Percentiles rank a stretch among this genome's conserved stretches.
Conservation (phyloP, 92 coral and sea anemone genomes). For the Palythoa heliodiscus region DNA sequence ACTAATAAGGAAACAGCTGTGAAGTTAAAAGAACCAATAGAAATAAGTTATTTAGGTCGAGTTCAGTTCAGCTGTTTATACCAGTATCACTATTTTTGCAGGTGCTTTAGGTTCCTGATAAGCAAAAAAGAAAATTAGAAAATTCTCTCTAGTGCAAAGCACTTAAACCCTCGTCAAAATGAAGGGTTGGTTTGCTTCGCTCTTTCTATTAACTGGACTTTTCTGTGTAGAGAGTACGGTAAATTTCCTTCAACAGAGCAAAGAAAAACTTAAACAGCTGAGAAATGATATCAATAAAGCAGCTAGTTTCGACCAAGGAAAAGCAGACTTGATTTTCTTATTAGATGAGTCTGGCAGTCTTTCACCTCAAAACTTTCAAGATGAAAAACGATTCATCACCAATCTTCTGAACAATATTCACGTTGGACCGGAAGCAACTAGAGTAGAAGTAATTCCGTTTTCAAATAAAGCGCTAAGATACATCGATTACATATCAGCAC, state of each 20-base stretch:
- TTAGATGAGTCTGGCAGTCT: constrained; percentile 82
- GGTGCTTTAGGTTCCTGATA: constrained; percentile 12
- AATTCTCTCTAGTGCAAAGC: not conserved
- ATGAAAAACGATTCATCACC: constrained; percentile 67
- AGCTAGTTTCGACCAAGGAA: constrained; percentile 36
- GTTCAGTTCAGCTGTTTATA: constrained; percentile 27
- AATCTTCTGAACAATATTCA: constrained; percentile 69
- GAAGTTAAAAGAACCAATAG: not conserved
- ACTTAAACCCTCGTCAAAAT: constrained; percentile 26
- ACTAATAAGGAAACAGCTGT: constrained; percentile 15
- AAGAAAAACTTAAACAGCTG: constrained; percentile 43
- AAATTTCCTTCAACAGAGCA: constrained; percentile 22
- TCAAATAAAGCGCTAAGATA: constrained; percentile 35
- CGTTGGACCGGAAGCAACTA: constrained; percentile 71
- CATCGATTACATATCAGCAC: constrained; percentile 66
- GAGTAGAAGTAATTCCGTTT: constrained; percentile 84
- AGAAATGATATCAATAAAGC: constrained; percentile 44
- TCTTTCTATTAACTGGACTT: not conserved
- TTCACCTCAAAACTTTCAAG: constrained; percentile 32
- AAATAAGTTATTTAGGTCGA: not conserved
- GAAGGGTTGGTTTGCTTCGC: not conserved
- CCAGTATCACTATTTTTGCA: constrained; percentile 11
- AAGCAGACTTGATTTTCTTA: constrained; percentile 75
- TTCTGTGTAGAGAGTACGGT: not conserved
- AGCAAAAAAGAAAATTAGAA: not conserved